These are phyloP conservation scores for Mus caroli DNA, from an alignment of 2,797 vertebrate genomes.

Conservation along the genomic window DNA sequence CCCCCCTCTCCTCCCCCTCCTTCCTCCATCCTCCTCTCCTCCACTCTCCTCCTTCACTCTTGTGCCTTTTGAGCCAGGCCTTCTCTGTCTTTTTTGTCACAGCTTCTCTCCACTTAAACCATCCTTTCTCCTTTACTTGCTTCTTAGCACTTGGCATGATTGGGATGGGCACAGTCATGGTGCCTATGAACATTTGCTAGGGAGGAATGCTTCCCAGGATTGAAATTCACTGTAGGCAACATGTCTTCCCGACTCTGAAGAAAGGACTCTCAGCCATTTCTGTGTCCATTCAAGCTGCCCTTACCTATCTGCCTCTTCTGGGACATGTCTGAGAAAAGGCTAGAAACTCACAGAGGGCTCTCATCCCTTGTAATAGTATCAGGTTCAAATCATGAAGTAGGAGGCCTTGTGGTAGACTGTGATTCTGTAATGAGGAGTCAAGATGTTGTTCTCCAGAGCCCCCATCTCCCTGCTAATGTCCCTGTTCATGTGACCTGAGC, in stretches of 20 bases:
- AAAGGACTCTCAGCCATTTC: fast-evolving
- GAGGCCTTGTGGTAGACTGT: neutral
- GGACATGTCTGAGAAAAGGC: fast-evolving
- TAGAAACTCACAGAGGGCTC: fast-evolving
- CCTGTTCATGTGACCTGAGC: neutral
- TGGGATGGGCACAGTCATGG: fast-evolving
- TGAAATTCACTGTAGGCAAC: neutral
- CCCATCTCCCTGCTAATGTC: neutral
- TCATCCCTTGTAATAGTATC: fast-evolving
- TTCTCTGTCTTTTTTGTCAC: fast-evolving
- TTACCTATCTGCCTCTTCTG: neutral
- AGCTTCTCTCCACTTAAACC: neutral
- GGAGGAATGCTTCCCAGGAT: neutral
- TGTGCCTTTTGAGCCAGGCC: fast-evolving
- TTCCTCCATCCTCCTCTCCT: fast-evolving
- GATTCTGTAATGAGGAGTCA: neutral
- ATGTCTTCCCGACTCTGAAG: neutral
- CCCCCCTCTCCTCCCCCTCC: fast-evolving
- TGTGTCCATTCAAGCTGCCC: neutral
- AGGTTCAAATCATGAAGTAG: neutral
- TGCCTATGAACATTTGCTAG: neutral
- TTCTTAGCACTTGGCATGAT: fast-evolving
- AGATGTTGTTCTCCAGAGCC: neutral
- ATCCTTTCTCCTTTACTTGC: fast-evolving
- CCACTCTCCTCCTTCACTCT: fast-evolving